Base-by-base conservation (phyloP, 2,888 invertebrate genomes). In the Aethes cnicana region DNA sequence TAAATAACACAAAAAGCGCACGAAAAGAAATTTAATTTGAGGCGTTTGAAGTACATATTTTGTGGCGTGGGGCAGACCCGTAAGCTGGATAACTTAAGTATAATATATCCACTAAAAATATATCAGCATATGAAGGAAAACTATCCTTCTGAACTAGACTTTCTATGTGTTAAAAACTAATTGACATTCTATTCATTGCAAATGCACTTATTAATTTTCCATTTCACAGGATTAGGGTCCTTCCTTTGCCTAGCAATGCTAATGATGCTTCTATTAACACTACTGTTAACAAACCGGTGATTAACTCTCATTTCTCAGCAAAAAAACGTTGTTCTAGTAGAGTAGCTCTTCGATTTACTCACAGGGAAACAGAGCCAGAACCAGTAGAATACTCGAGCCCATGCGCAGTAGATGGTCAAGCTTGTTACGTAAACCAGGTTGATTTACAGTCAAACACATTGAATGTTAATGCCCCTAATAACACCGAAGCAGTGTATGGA, bases 181-280 rank as follows among this genome's bases (percentile, higher is more conserved):
- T n/a, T n/a, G n/a, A n/a, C n/a, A n/a, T n/a, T n/a, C n/a, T 28
- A 11, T 11, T 33, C 4, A 18, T 3, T 11, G 25, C 0, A 33
- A 21, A 26, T 28, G 16, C 21, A 52, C 44, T 37, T 18, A 52
- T 26, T 17, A 20, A 18, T 28, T 52, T 52, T 39, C 32, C 39
- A 32, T 26, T 46, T 52, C 32, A 18, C 52, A 52, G 46, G 44
- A 26, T 37, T 52, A 52, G 14, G 44, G 39, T 33, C 39, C 17
- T 46, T 33, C 44, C 54, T 26, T 46, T 14, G 55, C 56, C 47
- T 57, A 49, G 54, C 54, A 55, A 50, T 58, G 53, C 48, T 49
- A 36, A 49, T 44, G 17, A 37, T 37, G 63, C 63, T 55, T 55
- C 23, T 23, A 55, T 53, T 63, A 62, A 64, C 47, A 42, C 18